Conservation (phyloP, 2,888 invertebrate species). For the Eilema depressum region DNA sequence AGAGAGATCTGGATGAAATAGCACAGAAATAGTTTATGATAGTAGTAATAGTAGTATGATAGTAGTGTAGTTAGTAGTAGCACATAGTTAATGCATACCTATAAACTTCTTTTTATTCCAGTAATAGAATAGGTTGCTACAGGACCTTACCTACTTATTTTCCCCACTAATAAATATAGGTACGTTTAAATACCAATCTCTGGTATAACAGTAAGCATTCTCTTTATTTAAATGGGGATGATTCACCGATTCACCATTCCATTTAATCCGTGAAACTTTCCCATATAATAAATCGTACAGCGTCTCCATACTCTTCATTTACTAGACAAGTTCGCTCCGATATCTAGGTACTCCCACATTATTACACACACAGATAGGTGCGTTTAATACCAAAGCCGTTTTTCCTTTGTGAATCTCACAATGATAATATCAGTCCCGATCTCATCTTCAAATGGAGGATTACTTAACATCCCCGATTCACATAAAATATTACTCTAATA, state of each 20-base stretch:
- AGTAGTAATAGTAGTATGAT: no score
- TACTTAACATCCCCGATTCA: constrained; percentile 60
- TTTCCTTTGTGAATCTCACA: constrained; percentile 65
- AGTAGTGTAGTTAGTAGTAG: no score
- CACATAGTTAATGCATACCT: no score
- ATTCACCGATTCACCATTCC: neutral
- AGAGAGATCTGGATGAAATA: no score
- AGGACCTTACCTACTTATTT: neutral
- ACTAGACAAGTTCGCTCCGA: constrained; percentile 9
- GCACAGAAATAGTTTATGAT: no score
- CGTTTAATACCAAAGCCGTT: constrained; percentile 47
- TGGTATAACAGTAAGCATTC: neutral
- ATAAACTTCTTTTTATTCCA: no score
- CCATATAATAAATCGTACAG: neutral
- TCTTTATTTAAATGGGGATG: neutral
- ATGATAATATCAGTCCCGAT: constrained; percentile 64
- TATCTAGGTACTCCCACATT: constrained; percentile 8
- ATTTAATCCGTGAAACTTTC: neutral
- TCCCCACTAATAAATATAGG: neutral
- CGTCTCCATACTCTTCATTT: constrained; percentile 13
- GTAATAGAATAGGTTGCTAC: no score
- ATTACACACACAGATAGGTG: constrained; percentile 19
- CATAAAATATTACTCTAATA: constrained; percentile 63
- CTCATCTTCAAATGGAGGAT: constrained; percentile 70
- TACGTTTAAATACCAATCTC: neutral